Evolutionary conservation across 2,888 invertebrate species (phyloP).

Genomic region (Psylliodes chrysocephalus): DNA sequence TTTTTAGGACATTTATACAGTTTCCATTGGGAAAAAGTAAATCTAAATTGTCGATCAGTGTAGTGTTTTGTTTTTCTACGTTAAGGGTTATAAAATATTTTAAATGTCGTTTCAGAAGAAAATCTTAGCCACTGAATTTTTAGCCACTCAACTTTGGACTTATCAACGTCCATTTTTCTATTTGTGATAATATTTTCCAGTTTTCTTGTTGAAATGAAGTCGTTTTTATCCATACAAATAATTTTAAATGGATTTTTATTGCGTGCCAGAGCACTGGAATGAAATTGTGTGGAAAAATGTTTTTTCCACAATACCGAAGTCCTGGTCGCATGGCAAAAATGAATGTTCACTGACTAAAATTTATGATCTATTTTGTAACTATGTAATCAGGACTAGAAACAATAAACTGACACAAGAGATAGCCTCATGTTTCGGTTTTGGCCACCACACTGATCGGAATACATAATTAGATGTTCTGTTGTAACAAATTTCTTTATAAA

Average conservation of each 20-base stretch:
- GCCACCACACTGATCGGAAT: too few relatives aligned
- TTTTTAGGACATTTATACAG: background rate
- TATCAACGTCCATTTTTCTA: constrained; percentile 1
- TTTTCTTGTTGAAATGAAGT: background rate
- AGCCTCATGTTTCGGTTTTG: too few relatives aligned
- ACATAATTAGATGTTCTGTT: too few relatives aligned
- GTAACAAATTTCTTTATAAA: too few relatives aligned
- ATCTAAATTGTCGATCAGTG: background rate
- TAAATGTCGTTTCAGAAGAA: background rate
- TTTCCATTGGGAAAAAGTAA: constrained; percentile 5
- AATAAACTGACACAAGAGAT: too few relatives aligned
- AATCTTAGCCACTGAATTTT: background rate
- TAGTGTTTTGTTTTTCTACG: background rate
- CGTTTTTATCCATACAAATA: background rate
- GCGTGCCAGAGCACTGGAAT: too few relatives aligned
- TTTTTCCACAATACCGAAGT: too few relatives aligned
- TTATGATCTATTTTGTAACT: too few relatives aligned
- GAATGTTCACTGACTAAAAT: too few relatives aligned
- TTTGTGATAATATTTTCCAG: constrained; percentile 1
- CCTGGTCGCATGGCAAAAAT: too few relatives aligned
- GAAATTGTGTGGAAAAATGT: too few relatives aligned
- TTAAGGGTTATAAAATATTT: background rate
- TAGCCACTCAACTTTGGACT: background rate
- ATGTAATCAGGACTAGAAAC: too few relatives aligned
- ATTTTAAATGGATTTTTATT: background rate